phyloP scores from a whole-genome alignment of 2,113 vertebrate genomes.

The Microtus richardsoni region DNA sequence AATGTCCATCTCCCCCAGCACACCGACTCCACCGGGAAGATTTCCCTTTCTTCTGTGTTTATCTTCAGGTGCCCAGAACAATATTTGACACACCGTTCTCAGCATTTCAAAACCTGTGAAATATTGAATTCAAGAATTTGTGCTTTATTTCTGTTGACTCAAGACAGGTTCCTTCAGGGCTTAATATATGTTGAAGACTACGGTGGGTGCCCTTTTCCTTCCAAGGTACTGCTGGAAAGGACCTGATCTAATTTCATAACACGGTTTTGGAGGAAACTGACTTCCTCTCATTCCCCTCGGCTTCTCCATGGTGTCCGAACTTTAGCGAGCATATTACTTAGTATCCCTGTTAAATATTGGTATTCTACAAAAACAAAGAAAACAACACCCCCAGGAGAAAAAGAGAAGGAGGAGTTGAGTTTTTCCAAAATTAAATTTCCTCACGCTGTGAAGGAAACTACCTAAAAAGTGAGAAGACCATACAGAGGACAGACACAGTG shows the following conservation, averaged over 20 bases:
- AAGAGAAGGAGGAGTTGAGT: neutral
- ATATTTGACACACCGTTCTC: neutral
- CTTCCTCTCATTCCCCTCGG: neutral
- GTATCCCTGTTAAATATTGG: conserved; percentile 22
- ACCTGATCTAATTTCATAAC: neutral
- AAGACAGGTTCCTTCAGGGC: neutral
- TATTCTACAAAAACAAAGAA: neutral
- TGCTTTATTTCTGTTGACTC: neutral
- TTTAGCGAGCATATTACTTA: neutral
- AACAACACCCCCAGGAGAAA: neutral
- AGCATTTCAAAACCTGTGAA: neutral
- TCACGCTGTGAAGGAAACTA: neutral
- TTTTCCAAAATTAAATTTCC: neutral
- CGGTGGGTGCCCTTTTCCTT: neutral
- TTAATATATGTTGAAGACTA: neutral
- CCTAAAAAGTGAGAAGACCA: neutral
- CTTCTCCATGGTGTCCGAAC: neutral
- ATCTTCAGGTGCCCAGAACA: neutral
- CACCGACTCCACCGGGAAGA: neutral
- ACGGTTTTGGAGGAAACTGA: neutral
- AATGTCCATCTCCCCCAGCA: neutral
- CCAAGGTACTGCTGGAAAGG: neutral
- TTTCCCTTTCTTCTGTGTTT: neutral
- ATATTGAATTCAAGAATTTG: neutral
- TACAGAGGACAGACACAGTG: neutral